A percentile compares a stretch with the other conserved stretches of the same genome.
Evolutionary conservation across 2,113 vertebrate species (phyloP).

Genomic region (Rhizomys pruinosus): DNA sequence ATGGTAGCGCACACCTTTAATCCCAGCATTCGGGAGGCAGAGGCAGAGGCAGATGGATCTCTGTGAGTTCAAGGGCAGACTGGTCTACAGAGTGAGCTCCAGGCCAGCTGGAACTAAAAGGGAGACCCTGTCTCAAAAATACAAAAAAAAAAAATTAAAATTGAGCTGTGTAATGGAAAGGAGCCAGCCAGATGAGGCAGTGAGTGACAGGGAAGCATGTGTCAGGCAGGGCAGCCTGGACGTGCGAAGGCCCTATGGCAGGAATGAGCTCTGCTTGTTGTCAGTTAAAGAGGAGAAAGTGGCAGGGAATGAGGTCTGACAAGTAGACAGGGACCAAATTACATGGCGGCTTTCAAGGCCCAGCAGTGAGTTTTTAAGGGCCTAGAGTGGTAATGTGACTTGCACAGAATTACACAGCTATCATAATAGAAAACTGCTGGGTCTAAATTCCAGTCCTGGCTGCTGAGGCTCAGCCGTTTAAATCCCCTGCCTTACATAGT

Average conservation of each 20-base stretch:
- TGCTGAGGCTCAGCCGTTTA: not conserved
- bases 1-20: no score
- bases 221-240: not conserved
- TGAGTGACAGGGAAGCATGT: not conserved
- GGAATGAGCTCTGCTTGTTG: not conserved
- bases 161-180: not conserved
- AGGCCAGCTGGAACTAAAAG: no score
- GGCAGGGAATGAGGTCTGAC: not conserved
- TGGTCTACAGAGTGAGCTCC: no score
- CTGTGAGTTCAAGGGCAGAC: no score
- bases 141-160: no score
- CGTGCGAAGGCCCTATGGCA: not conserved
- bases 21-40: no score
- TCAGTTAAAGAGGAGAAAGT: not conserved
- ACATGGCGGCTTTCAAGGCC: not conserved
- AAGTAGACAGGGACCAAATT: not conserved
- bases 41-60: no score
- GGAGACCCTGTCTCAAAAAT: no score
- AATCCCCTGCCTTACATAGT: not conserved
- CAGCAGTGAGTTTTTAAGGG: not conserved
- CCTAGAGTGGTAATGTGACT: not conserved
- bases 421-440: not conserved
- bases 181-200: not conserved
- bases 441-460: not conserved
- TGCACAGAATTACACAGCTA: not conserved